phyloP scores from a whole-genome alignment of 2,888 invertebrate genomes.

The Apamea anceps region DNA sequence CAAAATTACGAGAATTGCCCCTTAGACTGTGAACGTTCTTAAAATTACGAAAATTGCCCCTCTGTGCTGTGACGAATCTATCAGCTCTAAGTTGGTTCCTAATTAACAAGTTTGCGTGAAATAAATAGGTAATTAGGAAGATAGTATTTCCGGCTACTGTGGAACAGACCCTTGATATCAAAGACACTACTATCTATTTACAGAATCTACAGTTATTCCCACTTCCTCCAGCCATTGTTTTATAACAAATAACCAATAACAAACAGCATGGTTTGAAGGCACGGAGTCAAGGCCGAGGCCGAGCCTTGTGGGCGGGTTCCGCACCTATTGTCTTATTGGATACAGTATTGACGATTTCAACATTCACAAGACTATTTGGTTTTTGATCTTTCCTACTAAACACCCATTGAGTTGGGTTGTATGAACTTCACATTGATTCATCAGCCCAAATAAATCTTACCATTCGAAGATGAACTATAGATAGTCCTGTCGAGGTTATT shows the following conservation, averaged over 20 bases:
- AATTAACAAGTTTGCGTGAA: too few relatives aligned
- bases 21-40: not conserved
- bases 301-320: constrained; percentile 67
- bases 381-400: constrained; percentile 1
- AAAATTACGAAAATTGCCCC: not conserved
- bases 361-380: constrained; percentile 49
- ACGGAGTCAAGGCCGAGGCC: constrained; percentile 75
- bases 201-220: constrained; percentile 28
- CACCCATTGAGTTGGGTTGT: not conserved
- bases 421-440: not conserved
- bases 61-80: not conserved
- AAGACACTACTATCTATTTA: constrained; percentile 3
- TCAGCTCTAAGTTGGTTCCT: not conserved
- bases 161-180: not conserved
- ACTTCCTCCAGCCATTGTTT: constrained; percentile 60
- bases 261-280: constrained; percentile 56
- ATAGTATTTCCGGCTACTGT: not conserved
- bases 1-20: not conserved
- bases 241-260: constrained; percentile 50
- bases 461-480: not conserved
- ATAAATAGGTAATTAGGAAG: not conserved
- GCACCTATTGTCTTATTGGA: constrained; percentile 72
- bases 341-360: constrained; percentile 65
- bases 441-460: not conserved
- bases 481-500: not conserved